phyloP scores from a whole-genome alignment of 1,140 invertebrate genomes.

The Micrasema longulum region DNA sequence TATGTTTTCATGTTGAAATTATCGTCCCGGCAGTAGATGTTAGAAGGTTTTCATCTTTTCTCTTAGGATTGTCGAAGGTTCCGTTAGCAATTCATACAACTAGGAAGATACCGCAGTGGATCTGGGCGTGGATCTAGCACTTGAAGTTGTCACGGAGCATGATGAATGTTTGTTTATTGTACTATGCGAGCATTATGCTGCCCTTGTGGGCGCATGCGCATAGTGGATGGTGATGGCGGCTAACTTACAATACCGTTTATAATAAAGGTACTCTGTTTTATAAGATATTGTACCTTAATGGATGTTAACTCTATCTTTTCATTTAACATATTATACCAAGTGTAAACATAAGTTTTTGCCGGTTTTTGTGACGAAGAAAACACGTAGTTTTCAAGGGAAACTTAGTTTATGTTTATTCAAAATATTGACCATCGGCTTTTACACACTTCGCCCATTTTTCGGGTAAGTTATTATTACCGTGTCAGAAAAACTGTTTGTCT shows the following conservation, averaged over 20 bases:
- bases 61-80: not conserved
- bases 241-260: slow-evolving; percentile 3
- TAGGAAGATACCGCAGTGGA: not conserved
- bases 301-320: slow-evolving; percentile 8
- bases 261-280: not conserved
- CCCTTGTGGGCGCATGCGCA: slow-evolving; percentile 1
- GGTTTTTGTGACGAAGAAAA: no score
- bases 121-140: slow-evolving; percentile 31
- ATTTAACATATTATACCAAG: no score
- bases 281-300: slow-evolving; percentile 15
- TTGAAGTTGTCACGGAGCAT: slow-evolving; percentile 6
- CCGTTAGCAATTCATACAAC: not conserved
- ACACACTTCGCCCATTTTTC: no score
- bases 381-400: no score
- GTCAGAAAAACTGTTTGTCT: no score
- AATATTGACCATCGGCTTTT: no score
- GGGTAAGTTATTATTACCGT: no score
- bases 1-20: not conserved
- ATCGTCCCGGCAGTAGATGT: not conserved
- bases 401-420: no score
- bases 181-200: not conserved
- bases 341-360: no score
- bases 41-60: not conserved
- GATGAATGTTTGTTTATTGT: slow-evolving; percentile 34
- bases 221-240: no score